These are phyloP conservation scores for Ibidorhyncha struthersii DNA, from an alignment of 2,113 vertebrate genomes.

Conservation along the genomic window DNA sequence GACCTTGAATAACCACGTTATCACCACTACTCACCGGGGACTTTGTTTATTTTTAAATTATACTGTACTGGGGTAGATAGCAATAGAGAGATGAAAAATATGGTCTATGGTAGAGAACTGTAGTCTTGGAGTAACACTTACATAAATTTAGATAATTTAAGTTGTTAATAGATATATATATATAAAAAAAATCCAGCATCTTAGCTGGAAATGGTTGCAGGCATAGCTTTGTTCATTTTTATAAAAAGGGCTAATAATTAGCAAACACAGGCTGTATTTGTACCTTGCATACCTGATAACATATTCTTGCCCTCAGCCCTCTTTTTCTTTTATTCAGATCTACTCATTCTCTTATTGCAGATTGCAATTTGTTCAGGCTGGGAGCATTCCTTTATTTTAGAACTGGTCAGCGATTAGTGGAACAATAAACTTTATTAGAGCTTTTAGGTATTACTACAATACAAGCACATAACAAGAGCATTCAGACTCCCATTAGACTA, in stretches of 20 bases:
- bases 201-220: background rate
- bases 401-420: background rate
- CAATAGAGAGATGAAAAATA: background rate
- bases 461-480: background rate
- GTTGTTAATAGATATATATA: background rate
- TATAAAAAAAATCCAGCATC: background rate
- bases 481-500: background rate
- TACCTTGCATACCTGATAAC: background rate
- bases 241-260: background rate
- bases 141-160: background rate
- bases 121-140: background rate
- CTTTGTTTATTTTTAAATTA: background rate
- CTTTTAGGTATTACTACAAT: background rate
- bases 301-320: background rate
- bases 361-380: background rate
- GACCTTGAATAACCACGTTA: background rate
- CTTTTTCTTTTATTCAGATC: background rate
- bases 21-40: background rate
- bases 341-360: background rate
- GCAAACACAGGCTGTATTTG: background rate
- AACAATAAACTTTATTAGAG: background rate
- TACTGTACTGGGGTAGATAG: background rate
- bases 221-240: background rate
- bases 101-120: background rate
- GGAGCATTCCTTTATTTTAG: background rate